Base-by-base conservation (phyloP, 2,888 invertebrate species). In the Hylaea fasciaria region DNA sequence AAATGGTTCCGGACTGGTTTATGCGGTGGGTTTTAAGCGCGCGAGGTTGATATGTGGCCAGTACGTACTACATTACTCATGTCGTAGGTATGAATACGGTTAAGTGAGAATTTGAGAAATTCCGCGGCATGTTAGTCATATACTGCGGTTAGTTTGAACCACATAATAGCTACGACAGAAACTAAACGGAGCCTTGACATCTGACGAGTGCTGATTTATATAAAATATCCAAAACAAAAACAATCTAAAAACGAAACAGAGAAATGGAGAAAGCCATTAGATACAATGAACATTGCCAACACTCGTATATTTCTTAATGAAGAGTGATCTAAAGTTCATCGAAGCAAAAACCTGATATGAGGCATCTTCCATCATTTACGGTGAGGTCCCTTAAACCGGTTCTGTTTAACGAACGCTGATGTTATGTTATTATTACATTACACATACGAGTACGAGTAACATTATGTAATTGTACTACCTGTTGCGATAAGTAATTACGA, bases 1-100 rank as follows among this genome's bases (percentile, higher is more conserved):
- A 69, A 69, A 65, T 69, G 69, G 41, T 47, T 2, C 14, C 22
- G 32, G 46, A 57, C 65, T 29, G 63, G 66, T 66, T 68, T 58
- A 48, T n/a, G 46, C 9, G n/a, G 58, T 10, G 50, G 63, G 55
- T 65, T 64, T 64, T 57, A 66, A 61, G 41, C 59, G 29, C 32
- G 10, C 16, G 52, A 48, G 39, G 35, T 1, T 17, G 32, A 13
- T 14, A 43, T 12, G 14, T n/a, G 12, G 46, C 35, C 22, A 41
- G 46, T 51, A 5, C 41, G 35, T 44, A 44, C 11, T 32, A 43
- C 28, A 12, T 32, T 56, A 32, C 32, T 32, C 32, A 32, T 28
- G 43, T 32, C 16, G 41, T 44, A 49, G 40, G 57, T 44, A 39
- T 39, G 39, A 16, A 2, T 29, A 57, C 32, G 11, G 35, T 41